Conservation (phyloP, 1,140 invertebrate genomes). For the Drosophila lini region DNA sequence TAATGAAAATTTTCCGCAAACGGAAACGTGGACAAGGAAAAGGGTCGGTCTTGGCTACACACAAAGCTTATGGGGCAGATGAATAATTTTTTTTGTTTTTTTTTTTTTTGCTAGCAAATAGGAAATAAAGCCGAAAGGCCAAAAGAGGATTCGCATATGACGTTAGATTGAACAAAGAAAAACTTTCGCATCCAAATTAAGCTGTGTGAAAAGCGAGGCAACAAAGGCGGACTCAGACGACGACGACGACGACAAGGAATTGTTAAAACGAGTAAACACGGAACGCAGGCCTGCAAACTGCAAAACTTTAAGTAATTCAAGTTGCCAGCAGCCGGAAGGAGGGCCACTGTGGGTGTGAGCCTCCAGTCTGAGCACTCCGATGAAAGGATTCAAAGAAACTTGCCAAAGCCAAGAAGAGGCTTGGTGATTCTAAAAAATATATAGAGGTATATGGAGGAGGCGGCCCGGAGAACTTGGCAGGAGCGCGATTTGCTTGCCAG, state of each 20-base stretch:
- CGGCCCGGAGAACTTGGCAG: constrained; percentile 31
- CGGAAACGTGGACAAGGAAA: constrained; percentile 29
- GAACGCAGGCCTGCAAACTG: constrained; percentile 27
- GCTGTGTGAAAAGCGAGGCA: constrained; percentile 31
- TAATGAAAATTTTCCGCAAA: constrained; percentile 45
- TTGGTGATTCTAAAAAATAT: constrained; percentile 34
- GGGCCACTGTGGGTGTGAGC: constrained; percentile 5
- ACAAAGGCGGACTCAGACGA: constrained; percentile 1
- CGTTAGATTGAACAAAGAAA: constrained; percentile 39
- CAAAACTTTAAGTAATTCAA: constrained; percentile 66
- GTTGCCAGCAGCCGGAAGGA: constrained; percentile 44
- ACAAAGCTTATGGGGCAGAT: constrained; percentile 19
- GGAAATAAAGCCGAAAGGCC: constrained; percentile 39
- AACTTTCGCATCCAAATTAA: constrained; percentile 49
- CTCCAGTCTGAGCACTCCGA: constrained; percentile 53
- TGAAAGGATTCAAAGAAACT: constrained; percentile 66
- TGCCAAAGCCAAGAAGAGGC: constrained; percentile 62
- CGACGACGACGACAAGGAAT: constrained; percentile 1
- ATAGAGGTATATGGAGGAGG: constrained; percentile 3
- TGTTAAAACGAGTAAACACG: constrained; percentile 49
- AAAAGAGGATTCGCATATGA: constrained; percentile 44
- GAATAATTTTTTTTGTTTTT: constrained; percentile 19
- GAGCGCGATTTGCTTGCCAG: constrained; percentile 19
- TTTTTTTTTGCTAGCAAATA: constrained; percentile 30
- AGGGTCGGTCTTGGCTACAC: constrained; percentile 11